phyloP scores from a whole-genome alignment of 2,888 invertebrate genomes.

The Poecilus cupreus region DNA sequence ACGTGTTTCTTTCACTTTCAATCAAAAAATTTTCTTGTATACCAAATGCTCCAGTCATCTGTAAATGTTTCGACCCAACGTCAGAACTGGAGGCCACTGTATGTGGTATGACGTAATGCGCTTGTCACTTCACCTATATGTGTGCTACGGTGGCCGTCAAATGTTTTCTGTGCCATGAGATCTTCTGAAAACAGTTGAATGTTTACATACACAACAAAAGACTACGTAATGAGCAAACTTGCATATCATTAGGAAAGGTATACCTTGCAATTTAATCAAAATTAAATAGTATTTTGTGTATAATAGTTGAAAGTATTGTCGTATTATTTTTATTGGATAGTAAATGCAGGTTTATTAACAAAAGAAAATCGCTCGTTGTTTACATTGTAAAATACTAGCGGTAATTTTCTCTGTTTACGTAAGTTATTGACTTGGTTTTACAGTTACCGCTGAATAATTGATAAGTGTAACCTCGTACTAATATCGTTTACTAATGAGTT shows the following conservation, averaged over 20 bases:
- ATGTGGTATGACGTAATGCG: neutral
- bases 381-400: neutral
- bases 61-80: neutral
- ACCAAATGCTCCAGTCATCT: neutral
- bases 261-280: neutral
- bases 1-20: neutral
- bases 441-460: neutral
- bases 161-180: slow-evolving; percentile 47
- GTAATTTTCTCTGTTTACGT: neutral
- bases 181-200: slow-evolving; percentile 14
- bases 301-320: neutral
- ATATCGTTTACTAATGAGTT: too few relatives aligned
- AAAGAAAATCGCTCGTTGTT: neutral
- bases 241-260: neutral
- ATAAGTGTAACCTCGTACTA: neutral
- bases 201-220: slow-evolving; percentile 30
- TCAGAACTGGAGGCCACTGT: neutral
- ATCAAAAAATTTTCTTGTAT: neutral
- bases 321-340: neutral
- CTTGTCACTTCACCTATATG: slow-evolving; percentile 9
- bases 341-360: neutral
- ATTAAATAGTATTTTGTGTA: neutral
- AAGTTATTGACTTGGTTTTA: slow-evolving; percentile 14
- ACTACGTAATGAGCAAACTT: neutral
- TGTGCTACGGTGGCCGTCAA: slow-evolving; percentile 26